Base-by-base conservation (phyloP, 2,888 invertebrate genomes). In the Rhagonycha fulva region DNA sequence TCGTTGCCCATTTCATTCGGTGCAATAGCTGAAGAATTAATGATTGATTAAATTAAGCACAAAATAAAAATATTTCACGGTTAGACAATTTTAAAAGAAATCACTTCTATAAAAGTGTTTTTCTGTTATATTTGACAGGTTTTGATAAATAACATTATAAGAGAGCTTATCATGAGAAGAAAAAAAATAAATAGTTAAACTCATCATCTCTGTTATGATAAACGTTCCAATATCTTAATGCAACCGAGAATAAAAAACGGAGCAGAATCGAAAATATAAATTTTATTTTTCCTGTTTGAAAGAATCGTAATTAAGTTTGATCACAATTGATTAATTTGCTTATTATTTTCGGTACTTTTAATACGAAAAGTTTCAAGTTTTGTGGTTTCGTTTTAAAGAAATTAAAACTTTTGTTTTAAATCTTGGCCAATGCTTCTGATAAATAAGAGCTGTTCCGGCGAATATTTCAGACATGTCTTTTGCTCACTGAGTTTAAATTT, bases 331-430 rank as follows among this genome's bases (percentile, higher is more conserved):
- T 47, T 47, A 47, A 47, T 47, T 47, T 47, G 47, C 12, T 47
- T 47, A 47, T 47, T 47, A 47, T 47, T n/a, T n/a, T 47, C 47
- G 47, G 47, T 47, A n/a, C 47, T 47, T n/a, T 47, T 69, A 69
- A 69, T 47, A 28, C 26, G 70, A 62, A 47, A 47, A 47, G 47
- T 47, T 47, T 47, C 47, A n/a, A 47, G 47, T 47, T 47, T 47
- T 69, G 60, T 10, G 24, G 70, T 26, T 30, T 32, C 32, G 63
- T 71, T 70, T 70, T 67, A 66, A 30, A 68, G 72, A 19, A 68
- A 72, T 72, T 72, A 72, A 68, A 72, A 72, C 72, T 72, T 72
- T 72, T 72, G 66, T 32, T 67, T 32, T 70, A 68, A 72, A 72
- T 68, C 72, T 60, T 60, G 68, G 66, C 14, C 68, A 62, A 28